A percentile compares a stretch with the other conserved stretches of the same genome.
Evolutionary conservation across 2,888 invertebrate genomes (phyloP).

Genomic region (Plagodis dolabraria): DNA sequence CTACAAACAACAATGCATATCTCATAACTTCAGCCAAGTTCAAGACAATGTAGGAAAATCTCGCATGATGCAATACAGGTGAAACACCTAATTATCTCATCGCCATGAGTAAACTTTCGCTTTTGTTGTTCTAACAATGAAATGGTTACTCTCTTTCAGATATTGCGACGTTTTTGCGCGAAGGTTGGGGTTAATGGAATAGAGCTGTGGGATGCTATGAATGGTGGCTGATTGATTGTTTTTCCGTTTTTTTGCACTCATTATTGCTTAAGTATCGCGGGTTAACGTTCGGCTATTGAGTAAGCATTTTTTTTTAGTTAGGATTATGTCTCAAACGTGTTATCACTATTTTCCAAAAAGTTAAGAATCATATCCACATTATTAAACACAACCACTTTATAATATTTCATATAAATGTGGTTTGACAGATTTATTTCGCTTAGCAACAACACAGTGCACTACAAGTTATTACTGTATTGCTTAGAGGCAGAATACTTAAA

Average conservation of each 20-base stretch:
- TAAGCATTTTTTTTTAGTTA: no score
- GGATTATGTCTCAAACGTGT: no score
- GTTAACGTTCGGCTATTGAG: no score
- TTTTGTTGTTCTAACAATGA: constrained; percentile 80
- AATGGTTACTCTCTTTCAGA: constrained; percentile 44
- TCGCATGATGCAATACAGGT: constrained; percentile 70
- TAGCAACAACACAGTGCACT: no score
- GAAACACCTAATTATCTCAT: constrained; percentile 82
- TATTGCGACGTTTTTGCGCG: constrained; percentile 34
- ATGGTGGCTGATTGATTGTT: constrained; percentile 24
- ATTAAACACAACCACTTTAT: no score
- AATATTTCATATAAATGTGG: no score
- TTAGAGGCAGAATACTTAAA: no score
- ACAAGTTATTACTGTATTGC: no score
- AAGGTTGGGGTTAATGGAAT: constrained; percentile 24
- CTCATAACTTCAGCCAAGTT: constrained; percentile 48
- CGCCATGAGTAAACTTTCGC: constrained; percentile 81
- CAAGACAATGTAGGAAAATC: constrained; percentile 74
- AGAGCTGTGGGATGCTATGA: constrained; percentile 6
- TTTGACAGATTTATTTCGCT: no score
- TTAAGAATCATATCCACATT: no score
- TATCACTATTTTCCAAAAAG: no score
- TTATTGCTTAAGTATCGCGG: background rate
- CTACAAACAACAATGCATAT: constrained; percentile 32
- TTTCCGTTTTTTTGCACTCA: constrained; percentile 17